Base-by-base conservation (phyloP, 2,113 vertebrate genomes). In the Silurus asotus region DNA sequence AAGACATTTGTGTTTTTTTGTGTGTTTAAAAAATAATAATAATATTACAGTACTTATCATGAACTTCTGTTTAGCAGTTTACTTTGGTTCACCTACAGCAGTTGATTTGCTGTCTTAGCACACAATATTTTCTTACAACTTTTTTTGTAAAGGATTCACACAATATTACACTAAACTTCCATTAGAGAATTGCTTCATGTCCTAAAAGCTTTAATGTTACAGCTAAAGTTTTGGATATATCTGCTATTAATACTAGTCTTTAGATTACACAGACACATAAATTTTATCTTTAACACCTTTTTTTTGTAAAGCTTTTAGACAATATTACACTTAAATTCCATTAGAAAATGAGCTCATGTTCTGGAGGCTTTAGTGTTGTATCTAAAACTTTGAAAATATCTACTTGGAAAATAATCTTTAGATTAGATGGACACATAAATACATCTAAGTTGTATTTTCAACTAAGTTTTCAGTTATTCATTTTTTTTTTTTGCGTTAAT, bases 21-120 rank as follows among this genome's bases (percentile, higher is more conserved):
- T 65, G 25, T 67, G 49, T 77, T 77, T 49, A 77, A 59, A 65
- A 13, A 84, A 84, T 37, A 37, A 59, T 48, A 65, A 77, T 76
- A 76, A 49, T 77, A 84, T 55, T 65, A 23, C 59, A 65, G 6
- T 65, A 78, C 3, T 17, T 49, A 65, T 62, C 37, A 65, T 64
- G 49, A 77, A 15, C 48, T n/a, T 45, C 51, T 56, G 17, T 65
- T 65, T 14, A 37, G 15, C 55, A 9, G 49, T 84, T 55, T 10
- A 5, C 7, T 45, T 78, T 37, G 25, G 25, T 23, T 77, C 51
- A 65, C 59, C 49, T 45, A 23, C 76, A 23, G 61, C 49, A 55
- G 48, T 28, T 14, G 59, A 28, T 51, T 77, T 37, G 10, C 14
- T 55, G 48, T 85, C 19, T 45, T 6, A 45, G 15, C 51, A 37